phyloP scores from a whole-genome alignment of 2,113 vertebrate genomes.

The Aphelocoma coerulescens region DNA sequence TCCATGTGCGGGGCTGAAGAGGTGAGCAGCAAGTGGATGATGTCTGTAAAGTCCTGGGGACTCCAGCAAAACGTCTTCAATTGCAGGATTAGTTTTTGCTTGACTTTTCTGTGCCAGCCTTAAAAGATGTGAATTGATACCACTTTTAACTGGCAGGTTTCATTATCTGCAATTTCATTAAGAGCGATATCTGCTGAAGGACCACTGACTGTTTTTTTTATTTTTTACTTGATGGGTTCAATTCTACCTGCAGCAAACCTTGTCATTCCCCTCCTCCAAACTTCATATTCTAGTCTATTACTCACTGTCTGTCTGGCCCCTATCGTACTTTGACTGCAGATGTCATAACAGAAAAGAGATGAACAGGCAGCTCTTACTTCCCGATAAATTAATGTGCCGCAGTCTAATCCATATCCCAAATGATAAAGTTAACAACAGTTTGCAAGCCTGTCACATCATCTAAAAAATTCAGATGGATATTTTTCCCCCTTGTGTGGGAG shows the following conservation, averaged over 20 bases:
- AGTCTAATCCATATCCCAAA: conserved; percentile 52
- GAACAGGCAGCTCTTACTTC: conserved; percentile 47
- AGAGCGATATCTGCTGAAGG: conserved; percentile 12
- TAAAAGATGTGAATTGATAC: conserved; percentile 29
- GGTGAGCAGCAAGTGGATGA: neutral
- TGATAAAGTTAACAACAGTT: conserved; percentile 60
- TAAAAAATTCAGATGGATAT: conserved; percentile 57
- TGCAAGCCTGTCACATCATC: conserved; percentile 56
- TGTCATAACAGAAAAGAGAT: conserved; percentile 57
- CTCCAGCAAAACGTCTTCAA: neutral
- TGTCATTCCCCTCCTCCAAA: conserved; percentile 25
- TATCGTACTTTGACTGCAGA: conserved; percentile 50
- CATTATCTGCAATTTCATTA: conserved; percentile 44
- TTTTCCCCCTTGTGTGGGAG: conserved; percentile 16
- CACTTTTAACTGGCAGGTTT: conserved; percentile 42
- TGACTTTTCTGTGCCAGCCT: neutral
- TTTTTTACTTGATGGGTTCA: conserved; percentile 62
- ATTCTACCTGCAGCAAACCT: conserved; percentile 55
- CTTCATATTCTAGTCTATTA: conserved; percentile 60
- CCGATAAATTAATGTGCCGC: conserved; percentile 46
- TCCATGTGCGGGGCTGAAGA: fast-evolving
- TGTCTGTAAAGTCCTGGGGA: neutral
- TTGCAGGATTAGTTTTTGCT: neutral
- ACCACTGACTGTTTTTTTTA: conserved; percentile 24
- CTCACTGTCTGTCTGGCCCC: conserved; percentile 49